phyloP scores from a whole-genome alignment of 2,888 invertebrate genomes.

The Fragum whitleyi region DNA sequence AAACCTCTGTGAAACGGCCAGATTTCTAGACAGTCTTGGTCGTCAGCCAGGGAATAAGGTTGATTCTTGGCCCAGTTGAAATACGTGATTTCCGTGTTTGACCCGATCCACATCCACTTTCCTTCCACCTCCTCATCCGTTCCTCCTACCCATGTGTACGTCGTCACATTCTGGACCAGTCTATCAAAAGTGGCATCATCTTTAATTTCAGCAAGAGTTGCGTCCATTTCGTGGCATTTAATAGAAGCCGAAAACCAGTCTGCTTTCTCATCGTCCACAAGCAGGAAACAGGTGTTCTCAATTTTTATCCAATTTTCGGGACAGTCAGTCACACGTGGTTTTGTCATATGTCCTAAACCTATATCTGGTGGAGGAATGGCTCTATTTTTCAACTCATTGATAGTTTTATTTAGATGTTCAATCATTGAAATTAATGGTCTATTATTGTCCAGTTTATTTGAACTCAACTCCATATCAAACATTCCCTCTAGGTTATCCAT shows the following conservation, averaged over 20 bases:
- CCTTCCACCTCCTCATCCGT: not conserved
- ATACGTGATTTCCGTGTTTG: not conserved
- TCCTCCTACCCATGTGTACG: not conserved
- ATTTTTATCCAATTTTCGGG: not conserved
- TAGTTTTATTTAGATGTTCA: not conserved
- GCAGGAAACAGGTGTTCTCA: not conserved
- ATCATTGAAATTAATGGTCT: not conserved
- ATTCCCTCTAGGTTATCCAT: not conserved
- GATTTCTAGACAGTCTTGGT: not conserved
- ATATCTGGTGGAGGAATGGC: not conserved
- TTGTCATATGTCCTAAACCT: not conserved
- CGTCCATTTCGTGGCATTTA: not conserved
- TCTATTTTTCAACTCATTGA: not conserved
- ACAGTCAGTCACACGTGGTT: not conserved
- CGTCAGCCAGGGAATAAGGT: not conserved
- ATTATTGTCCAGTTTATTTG: not conserved
- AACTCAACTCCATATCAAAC: not conserved
- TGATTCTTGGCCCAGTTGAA: not conserved
- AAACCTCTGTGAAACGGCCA: not conserved
- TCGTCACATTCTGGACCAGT: not conserved
- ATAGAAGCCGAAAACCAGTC: not conserved
- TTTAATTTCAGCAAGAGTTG: not conserved
- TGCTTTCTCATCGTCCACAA: not conserved
- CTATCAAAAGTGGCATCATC: not conserved
- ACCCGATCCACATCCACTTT: not conserved